phyloP scores from a whole-genome alignment of 2,113 vertebrate species.

The Machaerirhynchus nigripectus region DNA sequence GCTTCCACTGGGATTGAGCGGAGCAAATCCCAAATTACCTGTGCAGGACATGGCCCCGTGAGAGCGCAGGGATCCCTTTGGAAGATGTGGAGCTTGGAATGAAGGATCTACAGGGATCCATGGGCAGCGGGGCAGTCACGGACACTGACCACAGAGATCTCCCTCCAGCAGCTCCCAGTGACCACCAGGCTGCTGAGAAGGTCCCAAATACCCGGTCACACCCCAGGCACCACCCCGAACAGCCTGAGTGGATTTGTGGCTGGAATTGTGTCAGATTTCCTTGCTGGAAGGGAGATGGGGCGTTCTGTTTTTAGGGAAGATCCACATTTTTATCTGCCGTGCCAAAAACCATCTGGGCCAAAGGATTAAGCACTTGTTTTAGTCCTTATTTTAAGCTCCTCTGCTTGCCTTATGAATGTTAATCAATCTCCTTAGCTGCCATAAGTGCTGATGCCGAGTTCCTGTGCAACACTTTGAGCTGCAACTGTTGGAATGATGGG shows the following conservation, averaged over 20 bases:
- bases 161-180: not conserved
- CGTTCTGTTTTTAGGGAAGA: not conserved
- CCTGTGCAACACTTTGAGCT: not conserved
- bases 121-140: not conserved
- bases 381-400: constrained; percentile 7
- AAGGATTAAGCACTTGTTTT: not conserved
- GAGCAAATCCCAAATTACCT: not conserved
- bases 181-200: not conserved
- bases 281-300: not conserved
- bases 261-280: not conserved
- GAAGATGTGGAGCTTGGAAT: not conserved
- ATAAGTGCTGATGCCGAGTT: not conserved
- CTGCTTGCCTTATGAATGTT: not conserved
- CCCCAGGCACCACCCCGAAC: accelerated
- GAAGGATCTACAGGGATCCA: accelerated
- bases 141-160: not conserved
- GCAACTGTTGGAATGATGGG: not conserved
- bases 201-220: accelerated
- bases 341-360: not conserved
- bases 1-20: accelerated
- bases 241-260: not conserved
- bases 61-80: not conserved
- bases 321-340: not conserved
- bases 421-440: not conserved
- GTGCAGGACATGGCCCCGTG: not conserved